Evolutionary conservation across 2,888 invertebrate genomes (phyloP).

Genomic region (Drosophila lacicola): DNA sequence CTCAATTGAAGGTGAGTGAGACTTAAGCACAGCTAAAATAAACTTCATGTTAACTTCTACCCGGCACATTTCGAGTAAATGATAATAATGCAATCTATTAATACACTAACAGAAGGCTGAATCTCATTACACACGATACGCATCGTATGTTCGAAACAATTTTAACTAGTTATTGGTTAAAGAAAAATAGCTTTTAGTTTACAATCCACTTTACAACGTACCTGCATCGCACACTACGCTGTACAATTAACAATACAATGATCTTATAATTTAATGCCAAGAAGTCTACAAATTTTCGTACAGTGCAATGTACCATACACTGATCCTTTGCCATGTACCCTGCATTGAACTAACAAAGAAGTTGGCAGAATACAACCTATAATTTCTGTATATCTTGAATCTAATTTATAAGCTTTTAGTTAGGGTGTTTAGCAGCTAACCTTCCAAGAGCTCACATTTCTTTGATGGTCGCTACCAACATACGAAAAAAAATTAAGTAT

Average conservation of each 20-base stretch:
- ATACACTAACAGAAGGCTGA: not conserved
- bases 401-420: not conserved
- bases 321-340: too few relatives aligned
- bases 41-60: slow-evolving; percentile 1
- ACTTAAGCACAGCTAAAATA: slow-evolving; percentile 9
- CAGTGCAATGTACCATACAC: too few relatives aligned
- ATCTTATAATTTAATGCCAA: too few relatives aligned
- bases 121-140: not conserved
- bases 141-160: not conserved
- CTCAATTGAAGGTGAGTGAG: slow-evolving; percentile 52
- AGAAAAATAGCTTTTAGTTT: not conserved
- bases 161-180: too few relatives aligned
- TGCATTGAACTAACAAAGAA: too few relatives aligned
- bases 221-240: too few relatives aligned
- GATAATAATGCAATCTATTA: slow-evolving; percentile 10
- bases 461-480: not conserved
- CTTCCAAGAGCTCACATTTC: not conserved
- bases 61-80: not conserved
- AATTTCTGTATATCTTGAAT: too few relatives aligned
- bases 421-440: not conserved
- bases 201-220: not conserved
- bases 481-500: slow-evolving; percentile 6
- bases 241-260: too few relatives aligned
- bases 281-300: too few relatives aligned
- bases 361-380: too few relatives aligned